Percentiles rank a stretch among this genome's conserved stretches.
Evolutionary conservation across 2,888 invertebrate species (phyloP).

Genomic region (Aromia moschata): DNA sequence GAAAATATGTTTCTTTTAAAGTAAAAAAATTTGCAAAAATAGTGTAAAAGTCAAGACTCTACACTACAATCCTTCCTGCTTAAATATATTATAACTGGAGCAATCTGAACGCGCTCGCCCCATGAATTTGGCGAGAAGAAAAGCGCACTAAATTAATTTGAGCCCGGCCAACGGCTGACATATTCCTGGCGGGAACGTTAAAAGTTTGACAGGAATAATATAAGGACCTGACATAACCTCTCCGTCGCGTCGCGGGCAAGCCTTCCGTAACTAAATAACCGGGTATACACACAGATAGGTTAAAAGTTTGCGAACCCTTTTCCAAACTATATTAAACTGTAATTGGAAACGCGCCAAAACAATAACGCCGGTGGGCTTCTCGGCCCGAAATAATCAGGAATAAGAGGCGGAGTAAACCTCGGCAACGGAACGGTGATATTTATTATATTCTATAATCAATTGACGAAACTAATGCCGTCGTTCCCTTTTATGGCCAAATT

Average conservation of each 20-base stretch:
- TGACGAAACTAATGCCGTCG: slow-evolving; percentile 10
- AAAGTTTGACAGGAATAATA: slow-evolving; percentile 32
- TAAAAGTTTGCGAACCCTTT: slow-evolving; percentile 48
- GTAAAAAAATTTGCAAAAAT: too few relatives aligned
- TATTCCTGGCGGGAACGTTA: slow-evolving; percentile 23
- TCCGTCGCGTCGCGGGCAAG: slow-evolving; percentile 25
- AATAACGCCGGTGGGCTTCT: slow-evolving; percentile 47
- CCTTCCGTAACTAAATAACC: slow-evolving; percentile 45
- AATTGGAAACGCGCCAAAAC: slow-evolving; percentile 49
- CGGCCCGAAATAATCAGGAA: slow-evolving; percentile 39
- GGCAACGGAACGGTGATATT: slow-evolving; percentile 31
- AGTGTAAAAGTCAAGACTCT: too few relatives aligned
- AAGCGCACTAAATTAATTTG: slow-evolving; percentile 1
- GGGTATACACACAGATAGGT: slow-evolving; percentile 44
- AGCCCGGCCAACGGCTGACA: slow-evolving; percentile 24
- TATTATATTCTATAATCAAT: slow-evolving; percentile 20
- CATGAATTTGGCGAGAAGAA: too few relatives aligned
- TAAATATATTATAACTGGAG: too few relatives aligned
- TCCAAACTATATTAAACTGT: slow-evolving; percentile 49
- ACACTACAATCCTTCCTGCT: too few relatives aligned
- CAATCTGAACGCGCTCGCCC: too few relatives aligned
- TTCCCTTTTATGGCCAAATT: slow-evolving; percentile 6
- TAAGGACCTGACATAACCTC: slow-evolving; percentile 34
- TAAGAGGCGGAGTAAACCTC: slow-evolving; percentile 39
- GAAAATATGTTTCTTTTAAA: too few relatives aligned